A percentile compares a stretch with the other conserved stretches of the same genome.
Evolutionary conservation across 2,113 vertebrate species (phyloP).

Genomic region (Climacteris rufus): DNA sequence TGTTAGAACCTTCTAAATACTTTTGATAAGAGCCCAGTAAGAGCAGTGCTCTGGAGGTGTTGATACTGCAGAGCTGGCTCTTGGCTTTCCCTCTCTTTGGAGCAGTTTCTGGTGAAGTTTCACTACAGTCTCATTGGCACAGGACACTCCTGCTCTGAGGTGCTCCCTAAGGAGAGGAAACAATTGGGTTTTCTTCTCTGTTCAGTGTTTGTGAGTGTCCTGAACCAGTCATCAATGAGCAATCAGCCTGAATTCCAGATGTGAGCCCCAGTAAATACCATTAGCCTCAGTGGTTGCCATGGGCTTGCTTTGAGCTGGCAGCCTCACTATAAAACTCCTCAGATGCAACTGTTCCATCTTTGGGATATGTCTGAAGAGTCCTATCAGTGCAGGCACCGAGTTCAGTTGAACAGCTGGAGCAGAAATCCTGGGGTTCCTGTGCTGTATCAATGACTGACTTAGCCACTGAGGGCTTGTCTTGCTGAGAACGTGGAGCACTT

Average conservation of each 20-base stretch:
- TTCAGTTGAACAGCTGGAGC: background rate
- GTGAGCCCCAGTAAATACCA: background rate
- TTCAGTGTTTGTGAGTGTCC: background rate
- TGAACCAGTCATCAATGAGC: background rate
- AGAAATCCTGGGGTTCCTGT: background rate
- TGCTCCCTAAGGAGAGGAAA: background rate
- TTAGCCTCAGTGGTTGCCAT: background rate
- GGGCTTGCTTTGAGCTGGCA: background rate
- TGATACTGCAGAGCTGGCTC: background rate
- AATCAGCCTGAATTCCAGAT: background rate
- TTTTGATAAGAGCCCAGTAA: background rate
- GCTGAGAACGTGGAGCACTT: background rate
- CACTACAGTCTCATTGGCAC: background rate
- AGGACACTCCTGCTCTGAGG: background rate
- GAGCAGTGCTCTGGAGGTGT: background rate
- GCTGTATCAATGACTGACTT: background rate
- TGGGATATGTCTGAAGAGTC: too few species aligned
- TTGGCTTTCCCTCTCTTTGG: background rate
- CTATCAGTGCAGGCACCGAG: background rate
- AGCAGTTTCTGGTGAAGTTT: background rate
- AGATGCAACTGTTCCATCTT: background rate
- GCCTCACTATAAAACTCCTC: background rate
- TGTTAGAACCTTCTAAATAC: constrained; percentile 2
- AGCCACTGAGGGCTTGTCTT: background rate
- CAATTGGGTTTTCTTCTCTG: background rate